Percentiles rank a stretch among this genome's conserved stretches.
Conservation (phyloP, 2,797 vertebrate species). For the Alauda arvensis region DNA sequence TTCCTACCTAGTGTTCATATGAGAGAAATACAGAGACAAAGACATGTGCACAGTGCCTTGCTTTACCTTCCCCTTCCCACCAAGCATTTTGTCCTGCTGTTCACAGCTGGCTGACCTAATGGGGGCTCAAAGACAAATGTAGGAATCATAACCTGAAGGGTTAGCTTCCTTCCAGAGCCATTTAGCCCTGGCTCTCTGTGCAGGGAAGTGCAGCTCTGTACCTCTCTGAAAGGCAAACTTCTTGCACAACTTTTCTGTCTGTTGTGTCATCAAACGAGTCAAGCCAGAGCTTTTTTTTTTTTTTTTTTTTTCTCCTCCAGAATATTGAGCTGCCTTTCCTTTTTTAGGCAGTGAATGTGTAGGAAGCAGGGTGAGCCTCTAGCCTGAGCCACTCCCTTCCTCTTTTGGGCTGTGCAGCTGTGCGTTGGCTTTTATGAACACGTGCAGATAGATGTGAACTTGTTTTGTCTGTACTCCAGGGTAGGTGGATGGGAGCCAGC, state of each 20-base stretch:
- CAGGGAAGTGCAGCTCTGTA: not conserved
- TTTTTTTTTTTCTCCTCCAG: not conserved
- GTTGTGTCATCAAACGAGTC: conserved; percentile 2
- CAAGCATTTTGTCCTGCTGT: conserved; percentile 24
- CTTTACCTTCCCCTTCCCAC: not conserved
- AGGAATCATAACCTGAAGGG: not conserved
- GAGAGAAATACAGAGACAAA: not conserved
- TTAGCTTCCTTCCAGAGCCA: not conserved
- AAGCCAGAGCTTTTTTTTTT: not conserved
- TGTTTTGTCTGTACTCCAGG: conserved; percentile 55
- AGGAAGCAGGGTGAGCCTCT: conserved; percentile 1
- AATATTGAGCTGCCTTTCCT: conserved; percentile 15
- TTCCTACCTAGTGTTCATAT: conserved; percentile 47
- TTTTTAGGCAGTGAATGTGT: conserved; percentile 23
- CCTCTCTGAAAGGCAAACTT: not conserved
- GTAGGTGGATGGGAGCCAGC: conserved; percentile 39
- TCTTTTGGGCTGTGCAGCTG: conserved; percentile 47
- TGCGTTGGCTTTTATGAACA: conserved; percentile 35
- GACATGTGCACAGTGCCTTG: conserved; percentile 10
- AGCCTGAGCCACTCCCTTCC: conserved; percentile 56
- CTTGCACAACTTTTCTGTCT: not conserved
- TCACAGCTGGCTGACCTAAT: conserved; percentile 58
- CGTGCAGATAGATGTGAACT: conserved; percentile 47
- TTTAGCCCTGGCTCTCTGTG: not conserved
- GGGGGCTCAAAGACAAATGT: not conserved